phyloP scores from a whole-genome alignment of 1,140 invertebrate genomes.

The Saccostrea cuccullata region DNA sequence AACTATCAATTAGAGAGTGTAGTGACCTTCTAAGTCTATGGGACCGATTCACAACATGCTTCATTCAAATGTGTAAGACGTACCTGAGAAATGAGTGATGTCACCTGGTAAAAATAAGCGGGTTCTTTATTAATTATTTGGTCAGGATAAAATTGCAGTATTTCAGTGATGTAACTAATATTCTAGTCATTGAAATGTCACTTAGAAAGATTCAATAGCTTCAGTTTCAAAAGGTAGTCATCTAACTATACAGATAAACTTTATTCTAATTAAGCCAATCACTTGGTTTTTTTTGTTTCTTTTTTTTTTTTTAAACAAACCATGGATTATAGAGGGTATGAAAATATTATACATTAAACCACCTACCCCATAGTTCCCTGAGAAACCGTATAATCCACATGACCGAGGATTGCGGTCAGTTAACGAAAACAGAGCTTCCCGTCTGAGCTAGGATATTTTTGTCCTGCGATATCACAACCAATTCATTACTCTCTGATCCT shows the following conservation, averaged over 20 bases:
- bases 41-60: conserved; percentile 3
- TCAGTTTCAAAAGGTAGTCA: too few relatives aligned
- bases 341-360: background rate
- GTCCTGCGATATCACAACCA: conserved; percentile 11
- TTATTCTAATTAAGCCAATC: too few relatives aligned
- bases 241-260: too few relatives aligned
- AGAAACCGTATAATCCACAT: conserved; percentile 24
- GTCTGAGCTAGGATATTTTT: background rate
- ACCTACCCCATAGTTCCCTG: conserved; percentile 17
- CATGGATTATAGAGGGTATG: too few relatives aligned
- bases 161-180: too few relatives aligned
- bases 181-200: too few relatives aligned
- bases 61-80: background rate
- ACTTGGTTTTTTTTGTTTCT: too few relatives aligned
- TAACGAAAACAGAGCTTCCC: background rate
- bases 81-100: conserved; percentile 18
- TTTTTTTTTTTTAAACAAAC: too few relatives aligned
- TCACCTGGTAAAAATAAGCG: background rate
- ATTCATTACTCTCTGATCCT: background rate
- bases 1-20: background rate
- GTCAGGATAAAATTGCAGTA: too few relatives aligned
- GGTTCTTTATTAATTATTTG: background rate
- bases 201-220: too few relatives aligned
- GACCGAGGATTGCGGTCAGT: background rate
- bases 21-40: conserved; percentile 3